Evolutionary conservation across 2,888 invertebrate genomes (phyloP), one percentile per base, ranked within the genome.

Genomic region (Gortyna flavago): DNA sequence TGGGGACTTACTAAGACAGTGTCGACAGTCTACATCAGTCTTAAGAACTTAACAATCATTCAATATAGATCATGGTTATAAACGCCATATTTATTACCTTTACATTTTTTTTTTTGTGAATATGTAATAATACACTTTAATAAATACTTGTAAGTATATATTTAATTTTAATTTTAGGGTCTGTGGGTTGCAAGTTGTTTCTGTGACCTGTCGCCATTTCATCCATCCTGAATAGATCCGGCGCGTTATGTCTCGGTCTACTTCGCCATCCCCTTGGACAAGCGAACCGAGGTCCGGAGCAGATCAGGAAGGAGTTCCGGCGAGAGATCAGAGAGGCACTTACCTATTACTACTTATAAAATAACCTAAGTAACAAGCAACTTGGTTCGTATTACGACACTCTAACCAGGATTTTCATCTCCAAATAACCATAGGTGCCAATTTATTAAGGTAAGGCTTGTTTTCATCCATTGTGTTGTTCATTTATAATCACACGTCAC

Each of bases 1-100:
- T 29, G 87, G 85, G 48, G 61, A 83, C 51, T n/a, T 86, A 11
- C 16, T 89, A 4, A 80, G 77, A 54, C 32, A 67, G 13, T 78
- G 57, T 61, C 72, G 21, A 57, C 57, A 48, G 18, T 72, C 81
- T 48, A 48, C 65, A 29, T 70, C 70, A 65, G 8, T 21, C 3
- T 64, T 35, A 76, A n/a, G 16, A 75, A 2, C 41, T 11, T 59
- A 32, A 69, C 2, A 41, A 57, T 29, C 13, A 57, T 29, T n/a
- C 0, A 62, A 32, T 44, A 4, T 4, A 35, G 35, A 35, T 35
- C 4, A 35, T 21, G 3, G 18, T 59, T 59, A 5, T n/a, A 57
- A 13, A n/a, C 18, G 21, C 29, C 11, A 13, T 44, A 1, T 16
- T 38, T n/a, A 21, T 44, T 11, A 44, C 6, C 6, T 48, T 8